Conservation (phyloP, 2,888 invertebrate genomes). For the Tanytarsus gracilentus region DNA sequence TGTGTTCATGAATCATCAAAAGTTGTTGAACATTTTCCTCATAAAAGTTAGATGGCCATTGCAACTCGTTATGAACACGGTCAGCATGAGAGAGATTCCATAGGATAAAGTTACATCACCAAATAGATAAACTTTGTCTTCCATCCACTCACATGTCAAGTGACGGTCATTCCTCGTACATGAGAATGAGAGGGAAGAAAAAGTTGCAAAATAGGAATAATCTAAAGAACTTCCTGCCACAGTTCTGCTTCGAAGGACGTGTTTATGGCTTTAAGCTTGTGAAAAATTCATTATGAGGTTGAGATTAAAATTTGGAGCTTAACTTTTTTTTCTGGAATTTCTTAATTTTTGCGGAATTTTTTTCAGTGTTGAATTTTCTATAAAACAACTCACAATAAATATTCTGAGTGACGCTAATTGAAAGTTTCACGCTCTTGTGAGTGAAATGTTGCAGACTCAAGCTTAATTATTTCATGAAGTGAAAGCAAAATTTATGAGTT, state of each 20-base stretch:
- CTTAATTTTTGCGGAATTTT: too few species aligned
- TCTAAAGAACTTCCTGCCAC: too few species aligned
- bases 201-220: too few species aligned
- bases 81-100: too few species aligned
- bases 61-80: not conserved
- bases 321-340: too few species aligned
- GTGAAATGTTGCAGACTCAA: not conserved
- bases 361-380: too few species aligned
- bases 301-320: too few species aligned
- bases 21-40: too few species aligned
- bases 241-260: not conserved
- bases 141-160: not conserved
- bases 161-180: not conserved
- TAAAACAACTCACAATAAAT: not conserved
- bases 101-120: not conserved
- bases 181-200: not conserved
- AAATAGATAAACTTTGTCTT: not conserved
- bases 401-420: not conserved
- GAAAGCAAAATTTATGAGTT: conserved; percentile 15
- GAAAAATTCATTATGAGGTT: too few species aligned
- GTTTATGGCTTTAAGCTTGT: not conserved
- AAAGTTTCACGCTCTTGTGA: not conserved
- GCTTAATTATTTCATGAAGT: not conserved
- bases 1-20: too few species aligned
- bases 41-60: too few species aligned